Conservation (phyloP, 1,140 invertebrate species). For the Euschistus heros region DNA sequence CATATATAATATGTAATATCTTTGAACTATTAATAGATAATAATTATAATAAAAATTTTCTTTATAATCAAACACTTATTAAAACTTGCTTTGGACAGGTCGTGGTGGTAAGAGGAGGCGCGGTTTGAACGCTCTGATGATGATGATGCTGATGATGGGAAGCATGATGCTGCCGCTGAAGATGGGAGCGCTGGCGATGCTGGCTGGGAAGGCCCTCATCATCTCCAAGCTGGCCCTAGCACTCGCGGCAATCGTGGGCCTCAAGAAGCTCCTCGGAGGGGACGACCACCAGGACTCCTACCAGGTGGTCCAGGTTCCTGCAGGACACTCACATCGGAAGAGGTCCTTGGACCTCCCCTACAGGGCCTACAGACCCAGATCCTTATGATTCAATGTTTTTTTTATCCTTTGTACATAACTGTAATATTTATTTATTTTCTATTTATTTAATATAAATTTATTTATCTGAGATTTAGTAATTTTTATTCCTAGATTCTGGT, state of each 20-base stretch:
- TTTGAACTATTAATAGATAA: too few species aligned
- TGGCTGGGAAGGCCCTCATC: conserved; percentile 73
- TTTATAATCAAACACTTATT: too few species aligned
- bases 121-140: conserved; percentile 57
- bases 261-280: conserved; percentile 60
- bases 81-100: too few species aligned
- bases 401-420: too few species aligned
- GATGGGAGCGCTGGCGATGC: conserved; percentile 61
- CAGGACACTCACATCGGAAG: conserved; percentile 7
- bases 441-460: too few species aligned
- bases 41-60: too few species aligned
- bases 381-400: too few species aligned
- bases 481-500: too few species aligned
- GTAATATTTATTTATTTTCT: too few species aligned
- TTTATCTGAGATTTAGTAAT: too few species aligned
- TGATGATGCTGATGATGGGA: conserved; percentile 63
- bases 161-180: conserved; percentile 67
- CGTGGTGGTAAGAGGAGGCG: conserved; percentile 49
- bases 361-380: conserved; percentile 6
- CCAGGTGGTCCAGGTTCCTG: conserved; percentile 23
- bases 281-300: conserved; percentile 28
- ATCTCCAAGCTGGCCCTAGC: conserved; percentile 70
- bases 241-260: conserved; percentile 65
- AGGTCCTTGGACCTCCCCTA: neutral
- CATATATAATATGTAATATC: too few species aligned